These are phyloP conservation scores for Arnoldichthys spilopterus DNA, from an alignment of 2,797 vertebrate species.

Conservation along the genomic window DNA sequence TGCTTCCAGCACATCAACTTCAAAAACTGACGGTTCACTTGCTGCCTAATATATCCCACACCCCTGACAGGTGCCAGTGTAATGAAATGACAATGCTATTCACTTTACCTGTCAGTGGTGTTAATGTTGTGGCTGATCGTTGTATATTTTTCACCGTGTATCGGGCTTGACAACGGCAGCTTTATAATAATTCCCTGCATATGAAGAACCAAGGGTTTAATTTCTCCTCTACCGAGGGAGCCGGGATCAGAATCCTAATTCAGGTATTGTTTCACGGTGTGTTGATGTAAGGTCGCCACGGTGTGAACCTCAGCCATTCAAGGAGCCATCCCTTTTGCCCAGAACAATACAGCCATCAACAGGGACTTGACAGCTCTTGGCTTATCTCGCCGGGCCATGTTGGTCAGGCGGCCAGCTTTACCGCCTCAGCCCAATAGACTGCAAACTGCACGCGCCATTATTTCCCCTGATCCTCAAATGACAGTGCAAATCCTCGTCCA, in stretches of 20 bases:
- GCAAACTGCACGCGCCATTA: conserved; percentile 48
- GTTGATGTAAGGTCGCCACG: conserved; percentile 37
- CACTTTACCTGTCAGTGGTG: no score
- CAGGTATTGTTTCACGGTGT: conserved; percentile 47
- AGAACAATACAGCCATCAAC: conserved; percentile 62
- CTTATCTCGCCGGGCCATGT: conserved; percentile 58
- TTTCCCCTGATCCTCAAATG: conserved; percentile 60
- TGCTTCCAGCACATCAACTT: no score
- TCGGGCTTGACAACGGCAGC: not conserved
- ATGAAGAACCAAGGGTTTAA: conserved; percentile 12
- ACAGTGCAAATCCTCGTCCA: conserved; percentile 56
- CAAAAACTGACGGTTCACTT: no score
- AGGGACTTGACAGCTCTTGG: conserved; percentile 54
- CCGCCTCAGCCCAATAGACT: conserved; percentile 51
- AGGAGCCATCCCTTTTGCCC: conserved; percentile 52
- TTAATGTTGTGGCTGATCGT: no score
- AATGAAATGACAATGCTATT: no score
- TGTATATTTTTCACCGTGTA: no score
- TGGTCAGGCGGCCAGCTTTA: conserved; percentile 58
- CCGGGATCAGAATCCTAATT: conserved; percentile 50
- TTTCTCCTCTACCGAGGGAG: conserved; percentile 18
- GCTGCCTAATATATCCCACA: no score
- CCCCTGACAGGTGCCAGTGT: no score
- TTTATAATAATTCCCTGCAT: conserved; percentile 13
- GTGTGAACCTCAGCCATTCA: conserved; percentile 45